phyloP scores from a whole-genome alignment of 2,888 invertebrate genomes.

The Ophion ellenae region DNA sequence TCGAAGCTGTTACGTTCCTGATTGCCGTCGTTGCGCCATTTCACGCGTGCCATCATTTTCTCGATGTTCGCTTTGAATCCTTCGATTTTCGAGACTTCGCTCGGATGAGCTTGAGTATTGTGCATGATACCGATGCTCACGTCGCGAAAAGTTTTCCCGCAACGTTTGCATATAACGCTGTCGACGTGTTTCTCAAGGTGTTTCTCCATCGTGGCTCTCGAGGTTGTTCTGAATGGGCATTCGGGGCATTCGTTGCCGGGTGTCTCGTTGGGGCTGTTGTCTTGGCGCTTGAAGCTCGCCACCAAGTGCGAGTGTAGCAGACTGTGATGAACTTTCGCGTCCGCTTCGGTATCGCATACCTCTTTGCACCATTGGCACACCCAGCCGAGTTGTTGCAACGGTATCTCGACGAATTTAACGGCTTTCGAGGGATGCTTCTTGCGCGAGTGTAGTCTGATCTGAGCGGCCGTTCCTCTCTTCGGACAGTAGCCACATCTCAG shows the following conservation, averaged over 20 bases:
- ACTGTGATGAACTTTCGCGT: slow-evolving; percentile 81
- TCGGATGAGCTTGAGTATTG: slow-evolving; percentile 77
- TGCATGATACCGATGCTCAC: slow-evolving; percentile 77
- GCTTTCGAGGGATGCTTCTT: slow-evolving; percentile 72
- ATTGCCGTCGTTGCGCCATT: slow-evolving; percentile 38
- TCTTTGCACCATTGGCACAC: slow-evolving; percentile 80
- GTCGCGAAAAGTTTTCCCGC: slow-evolving; percentile 78
- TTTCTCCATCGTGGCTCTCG: slow-evolving; percentile 78
- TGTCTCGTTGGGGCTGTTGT: not conserved
- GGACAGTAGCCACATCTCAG: slow-evolving; percentile 75
- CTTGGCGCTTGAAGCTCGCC: slow-evolving; percentile 72
- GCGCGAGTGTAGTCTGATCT: slow-evolving; percentile 72
- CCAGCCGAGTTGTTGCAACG: slow-evolving; percentile 71
- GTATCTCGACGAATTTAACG: slow-evolving; percentile 70
- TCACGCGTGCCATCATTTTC: slow-evolving; percentile 70
- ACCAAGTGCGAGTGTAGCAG: slow-evolving; percentile 82
- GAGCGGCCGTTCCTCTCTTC: slow-evolving; percentile 72
- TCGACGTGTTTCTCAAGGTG: slow-evolving; percentile 83
- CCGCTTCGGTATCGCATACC: slow-evolving; percentile 76
- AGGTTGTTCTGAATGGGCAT: slow-evolving; percentile 80
- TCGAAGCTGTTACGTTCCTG: slow-evolving; percentile 17
- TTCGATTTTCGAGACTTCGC: slow-evolving; percentile 75
- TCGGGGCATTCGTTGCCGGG: slow-evolving; percentile 81
- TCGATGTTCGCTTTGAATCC: slow-evolving; percentile 70
- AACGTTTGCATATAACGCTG: slow-evolving; percentile 83